Base-by-base conservation (phyloP, 2,888 invertebrate genomes). In the Limnephilus lunatus region DNA sequence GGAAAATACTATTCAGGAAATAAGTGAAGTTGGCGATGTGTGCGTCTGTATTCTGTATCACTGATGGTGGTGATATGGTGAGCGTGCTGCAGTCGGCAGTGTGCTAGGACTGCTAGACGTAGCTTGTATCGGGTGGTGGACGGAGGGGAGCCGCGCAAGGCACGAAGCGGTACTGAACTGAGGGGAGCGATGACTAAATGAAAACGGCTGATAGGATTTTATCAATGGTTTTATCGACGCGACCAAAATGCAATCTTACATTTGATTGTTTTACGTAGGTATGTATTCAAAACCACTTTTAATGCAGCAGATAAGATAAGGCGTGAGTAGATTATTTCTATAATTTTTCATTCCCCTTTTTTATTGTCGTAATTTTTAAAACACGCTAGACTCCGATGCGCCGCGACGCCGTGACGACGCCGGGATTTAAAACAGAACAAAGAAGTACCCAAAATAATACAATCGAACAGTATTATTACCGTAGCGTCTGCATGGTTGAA, bases 1-100 rank as follows among this genome's bases (percentile, higher is more conserved):
- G 68, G 68, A 68, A 68, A 68, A 68, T 68, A 68, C 68, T 68
- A 68, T 68, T 68, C 68, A 68, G 68, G 68, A 68, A 68, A n/a
- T 68, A 68, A 68, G 68, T 25, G 68, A 68, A 68, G 68, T 68
- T 68, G 9, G 68, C 68, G 9, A 68, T 68, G 68, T 68, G 68
- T 68, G 68, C 25, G 68, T 68, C 68, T 68, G 68, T n/a, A 68
- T 25, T 68, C 68, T 68, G 25, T 68, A 68, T 68, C 25, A 68
- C 25, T n/a, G 68, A 35, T 35, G 35, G 32, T 35, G 35, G 68
- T 7, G 68, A 3, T 7, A 68, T 68, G 9, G 68, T n/a, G 68
- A 68, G 68, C 25, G 68, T 25, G 68, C 19, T 68, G 44, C 11
- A 44, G 44, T 44, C 44, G 2, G 68, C 68, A 68, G 68, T 68